A percentile compares a stretch with the other conserved stretches of the same genome.
phyloP scores from a whole-genome alignment of 2,113 vertebrate species.

The Scomber colias region DNA sequence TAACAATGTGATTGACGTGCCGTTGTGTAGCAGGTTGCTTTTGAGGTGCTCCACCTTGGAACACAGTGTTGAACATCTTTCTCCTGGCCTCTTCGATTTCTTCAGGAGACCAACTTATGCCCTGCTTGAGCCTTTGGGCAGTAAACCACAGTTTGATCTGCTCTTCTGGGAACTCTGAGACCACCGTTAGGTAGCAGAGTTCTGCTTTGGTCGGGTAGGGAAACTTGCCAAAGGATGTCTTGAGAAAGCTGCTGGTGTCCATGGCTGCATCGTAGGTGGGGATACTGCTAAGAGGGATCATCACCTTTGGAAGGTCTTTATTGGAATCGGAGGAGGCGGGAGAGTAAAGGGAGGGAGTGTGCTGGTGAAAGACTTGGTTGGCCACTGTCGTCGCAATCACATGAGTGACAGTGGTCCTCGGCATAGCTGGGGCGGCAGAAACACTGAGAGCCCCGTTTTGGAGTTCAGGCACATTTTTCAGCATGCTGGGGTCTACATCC shows the following conservation, averaged over 20 bases:
- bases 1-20: constrained; percentile 74
- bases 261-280: constrained; percentile 95
- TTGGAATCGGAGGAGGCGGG: constrained; percentile 75
- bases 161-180: constrained; percentile 97
- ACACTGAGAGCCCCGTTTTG: constrained; percentile 84
- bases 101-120: constrained; percentile 98
- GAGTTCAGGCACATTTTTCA: constrained; percentile 85
- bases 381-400: constrained; percentile 86
- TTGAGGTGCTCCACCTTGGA: constrained; percentile 87
- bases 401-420: constrained; percentile 89
- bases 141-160: constrained; percentile 99
- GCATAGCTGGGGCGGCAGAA: constrained; percentile 84
- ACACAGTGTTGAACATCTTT: constrained; percentile 98
- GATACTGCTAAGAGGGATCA: constrained; percentile 98
- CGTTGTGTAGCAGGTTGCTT: constrained; percentile 69
- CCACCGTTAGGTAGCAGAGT: constrained; percentile 97
- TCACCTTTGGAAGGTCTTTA: constrained; percentile 96
- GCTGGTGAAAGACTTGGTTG: constrained; percentile 82
- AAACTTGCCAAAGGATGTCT: constrained; percentile 98
- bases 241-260: constrained; percentile 98
- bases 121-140: constrained; percentile 96
- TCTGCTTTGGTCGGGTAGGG: constrained; percentile 98
- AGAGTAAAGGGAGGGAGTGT: constrained; percentile 79
- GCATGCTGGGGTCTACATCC: constrained; percentile 76
- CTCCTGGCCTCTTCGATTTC: constrained; percentile 97